phyloP scores from a whole-genome alignment of 2,888 invertebrate species.

The Eupelmus urozonus region DNA sequence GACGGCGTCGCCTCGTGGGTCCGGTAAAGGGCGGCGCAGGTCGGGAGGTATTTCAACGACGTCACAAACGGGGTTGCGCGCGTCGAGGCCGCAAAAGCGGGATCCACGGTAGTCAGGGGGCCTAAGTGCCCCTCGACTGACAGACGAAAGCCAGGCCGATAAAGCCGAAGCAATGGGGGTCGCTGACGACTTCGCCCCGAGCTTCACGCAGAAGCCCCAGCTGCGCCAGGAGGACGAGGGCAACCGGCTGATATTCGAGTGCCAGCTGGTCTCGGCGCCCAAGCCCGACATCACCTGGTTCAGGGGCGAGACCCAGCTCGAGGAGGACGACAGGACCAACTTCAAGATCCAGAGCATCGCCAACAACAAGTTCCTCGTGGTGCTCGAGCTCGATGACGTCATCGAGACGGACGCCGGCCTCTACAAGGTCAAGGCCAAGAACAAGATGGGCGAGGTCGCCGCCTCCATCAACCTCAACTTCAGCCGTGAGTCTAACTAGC shows the following conservation, averaged over 20 bases:
- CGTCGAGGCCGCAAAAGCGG: conserved; percentile 12
- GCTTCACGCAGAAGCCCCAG: conserved; percentile 98
- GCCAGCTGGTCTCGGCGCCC: conserved; percentile 91
- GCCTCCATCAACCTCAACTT: conserved; percentile 98
- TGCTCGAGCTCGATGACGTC: conserved; percentile 96
- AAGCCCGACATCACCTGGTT: conserved; percentile 96
- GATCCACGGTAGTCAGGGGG: conserved; percentile 26
- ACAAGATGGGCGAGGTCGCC: conserved; percentile 97
- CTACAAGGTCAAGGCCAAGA: conserved; percentile 97
- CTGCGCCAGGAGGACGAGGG: conserved; percentile 97
- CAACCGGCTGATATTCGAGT: conserved; percentile 95
- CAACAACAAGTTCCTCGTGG: conserved; percentile 92
- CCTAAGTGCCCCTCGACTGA: conserved; percentile 16
- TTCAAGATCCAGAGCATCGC: conserved; percentile 92
- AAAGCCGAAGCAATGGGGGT: conserved; percentile 87
- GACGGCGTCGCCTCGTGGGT: conserved; percentile 39
- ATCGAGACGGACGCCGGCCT: conserved; percentile 96
- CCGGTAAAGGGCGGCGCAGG: conserved; percentile 18
- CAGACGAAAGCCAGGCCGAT: background rate
- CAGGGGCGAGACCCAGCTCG: conserved; percentile 90
- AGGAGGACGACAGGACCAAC: conserved; percentile 90
- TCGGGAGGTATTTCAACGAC: conserved; percentile 14
- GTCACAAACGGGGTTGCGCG: background rate
- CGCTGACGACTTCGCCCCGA: conserved; percentile 97
- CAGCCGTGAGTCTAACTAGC: conserved; percentile 88